Evolutionary conservation across 2,113 vertebrate genomes (phyloP).

Genomic region (Falco punctatus): DNA sequence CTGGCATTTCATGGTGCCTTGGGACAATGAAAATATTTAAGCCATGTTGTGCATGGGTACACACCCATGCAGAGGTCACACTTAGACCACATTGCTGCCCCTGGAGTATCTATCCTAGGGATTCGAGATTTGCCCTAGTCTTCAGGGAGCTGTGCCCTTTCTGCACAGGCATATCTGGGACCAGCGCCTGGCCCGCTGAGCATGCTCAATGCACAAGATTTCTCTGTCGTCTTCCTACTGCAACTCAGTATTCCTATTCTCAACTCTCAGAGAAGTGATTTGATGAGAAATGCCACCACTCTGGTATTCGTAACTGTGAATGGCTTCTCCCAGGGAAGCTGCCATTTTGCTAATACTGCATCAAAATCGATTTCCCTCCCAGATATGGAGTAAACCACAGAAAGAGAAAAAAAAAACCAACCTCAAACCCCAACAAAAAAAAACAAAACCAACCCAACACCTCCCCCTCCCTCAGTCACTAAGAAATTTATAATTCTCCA

Average conservation of each 20-base stretch:
- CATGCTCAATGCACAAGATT: rapidly evolving
- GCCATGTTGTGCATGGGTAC: too few relatives aligned
- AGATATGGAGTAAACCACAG: not conserved
- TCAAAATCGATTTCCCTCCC: conserved; percentile 31
- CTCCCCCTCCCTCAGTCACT: not conserved
- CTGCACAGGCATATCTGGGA: rapidly evolving
- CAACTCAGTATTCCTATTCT: not conserved
- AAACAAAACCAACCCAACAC: too few relatives aligned
- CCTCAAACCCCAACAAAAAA: too few relatives aligned
- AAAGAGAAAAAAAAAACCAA: rapidly evolving
- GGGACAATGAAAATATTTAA: not conserved
- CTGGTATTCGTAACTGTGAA: not conserved
- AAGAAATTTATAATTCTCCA: not conserved
- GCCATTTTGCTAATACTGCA: conserved; percentile 9
- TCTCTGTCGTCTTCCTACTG: not conserved
- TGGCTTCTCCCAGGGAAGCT: conserved; percentile 21
- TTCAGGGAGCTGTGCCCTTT: rapidly evolving
- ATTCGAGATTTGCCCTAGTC: not conserved
- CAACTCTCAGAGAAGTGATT: not conserved
- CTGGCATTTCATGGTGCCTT: not conserved
- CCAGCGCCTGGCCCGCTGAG: rapidly evolving
- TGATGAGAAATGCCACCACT: conserved; percentile 10
- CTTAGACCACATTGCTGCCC: rapidly evolving
- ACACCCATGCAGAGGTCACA: rapidly evolving
- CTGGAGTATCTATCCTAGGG: not conserved